These are phyloP conservation scores for Thomomys bottae DNA, from an alignment of 2,113 vertebrate genomes.

Conservation along the genomic window DNA sequence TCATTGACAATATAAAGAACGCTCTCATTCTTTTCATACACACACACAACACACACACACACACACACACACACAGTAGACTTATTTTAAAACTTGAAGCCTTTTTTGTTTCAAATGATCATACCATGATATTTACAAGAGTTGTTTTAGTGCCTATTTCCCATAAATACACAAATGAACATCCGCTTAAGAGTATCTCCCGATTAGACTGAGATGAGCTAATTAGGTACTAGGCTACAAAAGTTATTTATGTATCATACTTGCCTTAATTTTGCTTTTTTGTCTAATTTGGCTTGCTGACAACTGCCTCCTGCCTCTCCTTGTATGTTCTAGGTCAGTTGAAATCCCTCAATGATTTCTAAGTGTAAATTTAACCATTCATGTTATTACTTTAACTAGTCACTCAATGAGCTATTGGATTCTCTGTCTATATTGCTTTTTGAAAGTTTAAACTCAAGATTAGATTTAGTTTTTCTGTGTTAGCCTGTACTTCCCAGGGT, in stretches of 20 bases:
- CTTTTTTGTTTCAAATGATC: slow-evolving; percentile 11
- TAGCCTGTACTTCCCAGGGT: neutral
- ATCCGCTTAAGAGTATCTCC: neutral
- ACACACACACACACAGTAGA: neutral
- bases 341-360: neutral
- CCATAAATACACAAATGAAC: neutral
- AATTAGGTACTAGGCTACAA: neutral
- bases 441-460: neutral
- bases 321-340: neutral
- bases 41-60: neutral
- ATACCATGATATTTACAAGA: neutral
- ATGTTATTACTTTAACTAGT: neutral
- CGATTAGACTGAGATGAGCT: neutral
- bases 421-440: neutral
- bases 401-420: neutral
- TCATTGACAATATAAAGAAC: neutral
- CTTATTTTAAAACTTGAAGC: neutral
- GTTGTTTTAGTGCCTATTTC: neutral
- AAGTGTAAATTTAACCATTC: neutral
- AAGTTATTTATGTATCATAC: neutral
- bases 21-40: neutral
- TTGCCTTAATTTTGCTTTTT: neutral
- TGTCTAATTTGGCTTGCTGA: slow-evolving; percentile 13
- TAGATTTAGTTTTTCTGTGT: neutral
- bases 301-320: neutral